Evolutionary conservation across 2,113 vertebrate genomes (phyloP), one percentile per base, ranked within the genome.

Genomic region (Anoplopoma fimbria): DNA sequence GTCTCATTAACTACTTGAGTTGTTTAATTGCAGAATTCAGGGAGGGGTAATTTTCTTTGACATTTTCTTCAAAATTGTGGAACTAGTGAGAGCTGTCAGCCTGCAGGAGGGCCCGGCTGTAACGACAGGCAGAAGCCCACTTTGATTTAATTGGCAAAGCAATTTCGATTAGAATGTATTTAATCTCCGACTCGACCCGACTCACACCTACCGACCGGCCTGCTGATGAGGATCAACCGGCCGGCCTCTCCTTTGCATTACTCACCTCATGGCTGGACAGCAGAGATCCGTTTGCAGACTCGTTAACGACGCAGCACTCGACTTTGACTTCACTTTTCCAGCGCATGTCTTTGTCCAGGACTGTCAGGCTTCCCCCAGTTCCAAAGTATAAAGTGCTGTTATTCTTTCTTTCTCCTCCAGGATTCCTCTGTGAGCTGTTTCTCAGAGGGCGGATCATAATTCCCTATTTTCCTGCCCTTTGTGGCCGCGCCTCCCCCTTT

Each of bases 271-370:
- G 94, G 6, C 80, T 62, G 79, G 95, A 86, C 69, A 94, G 88
- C 83, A 95, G 91, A 60, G 93, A 92, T 29, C 94, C 95, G 79
- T 91, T 85, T 78, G 95, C 95, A 87, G 95, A 93, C 72, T 94
- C 95, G 80, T 95, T 93, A 57, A 92, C 94, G 40, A 93, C 92
- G 84, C 93, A 88, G 78, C 96, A 95, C 80, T 96, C 95, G 29
- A 96, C 95, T 95, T 95, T 97, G 72, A 93, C 94, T 74, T 96
- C 96, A 47, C 95, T 96, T 95, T 97, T 97, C 97, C 97, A 98
- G 93, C 97, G 97, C 97, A 98, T 98, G 94, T 88, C 77, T 40
- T 62, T 0, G 61, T 75, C 64, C 82, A 10, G 79, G 6, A 42
- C 71, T 6, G 6, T 2, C 51, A 29, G 31, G 69, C 29, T 49